Evolutionary conservation across 2,113 vertebrate genomes (phyloP), one percentile per base, ranked within the genome.

Genomic region (Cacatua alba): DNA sequence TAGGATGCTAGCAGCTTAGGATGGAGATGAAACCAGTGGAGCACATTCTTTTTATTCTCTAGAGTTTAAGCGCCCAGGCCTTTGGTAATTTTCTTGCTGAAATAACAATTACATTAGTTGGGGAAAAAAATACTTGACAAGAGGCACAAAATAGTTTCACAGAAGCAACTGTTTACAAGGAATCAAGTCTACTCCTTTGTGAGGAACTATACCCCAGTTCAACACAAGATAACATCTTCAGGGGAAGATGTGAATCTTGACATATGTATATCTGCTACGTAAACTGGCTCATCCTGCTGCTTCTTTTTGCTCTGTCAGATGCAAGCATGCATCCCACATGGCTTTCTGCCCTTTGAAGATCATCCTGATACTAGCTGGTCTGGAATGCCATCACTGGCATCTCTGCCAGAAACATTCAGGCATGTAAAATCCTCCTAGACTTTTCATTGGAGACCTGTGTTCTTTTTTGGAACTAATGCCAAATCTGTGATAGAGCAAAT

Each of bases 101-200:
- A 93, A 49, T 62, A 84, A 79, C 55, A 93, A 80, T 60, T 82
- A 92, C 67, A 49, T 59, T 43, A 81, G 11, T 5, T 11, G 10
- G 13, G 31, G 65, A 87, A 93, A 91, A 68, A 41, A 7, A 65
- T 4, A 37, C 41, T 67, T 89, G 74, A 86, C 53, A 92, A 88
- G 59, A 90, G 46, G 25, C 51, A 70, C 8, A 15, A 48, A 65
- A 77, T 23, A 31, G 7, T 74, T 94, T 72, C 75, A 65, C 2
- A 9, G 28, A 16, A 49, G 10, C 25, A 70, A 13, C n/a, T 0
- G 0, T 52, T 64, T 67, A 70, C 20, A 57, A 70, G 37, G 21
- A 84, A 6, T 11, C 19, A 74, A 33, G 23, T 33, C 6, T 69
- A 16, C 14, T 49, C 29, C 26, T 14, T 8, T 86, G n/a, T 21